phyloP scores from a whole-genome alignment of 2,113 vertebrate species.

The Syrmaticus mikado region DNA sequence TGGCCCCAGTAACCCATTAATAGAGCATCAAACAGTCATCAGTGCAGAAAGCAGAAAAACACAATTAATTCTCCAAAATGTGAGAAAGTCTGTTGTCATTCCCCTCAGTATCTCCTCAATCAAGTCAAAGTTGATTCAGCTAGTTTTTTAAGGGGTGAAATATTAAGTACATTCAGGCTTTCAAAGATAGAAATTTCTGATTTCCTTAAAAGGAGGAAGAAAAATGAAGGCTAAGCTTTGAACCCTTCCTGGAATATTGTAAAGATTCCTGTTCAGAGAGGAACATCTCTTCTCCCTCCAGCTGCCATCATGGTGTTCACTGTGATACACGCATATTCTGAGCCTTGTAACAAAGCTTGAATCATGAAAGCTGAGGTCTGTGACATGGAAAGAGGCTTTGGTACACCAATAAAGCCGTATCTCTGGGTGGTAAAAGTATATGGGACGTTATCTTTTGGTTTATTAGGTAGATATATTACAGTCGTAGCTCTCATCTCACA shows the following conservation, averaged over 20 bases:
- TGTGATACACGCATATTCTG: background rate
- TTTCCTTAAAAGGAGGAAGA: background rate
- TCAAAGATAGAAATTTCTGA: background rate
- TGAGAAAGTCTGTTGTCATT: conserved; percentile 4
- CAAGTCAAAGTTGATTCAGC: background rate
- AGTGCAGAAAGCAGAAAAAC: background rate
- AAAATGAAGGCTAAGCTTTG: background rate
- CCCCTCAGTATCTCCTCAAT: background rate
- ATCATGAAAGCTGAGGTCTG: background rate
- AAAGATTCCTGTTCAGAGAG: background rate
- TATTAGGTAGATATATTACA: conserved; percentile 11
- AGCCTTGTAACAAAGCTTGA: background rate
- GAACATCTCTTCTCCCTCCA: background rate
- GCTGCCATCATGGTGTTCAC: background rate
- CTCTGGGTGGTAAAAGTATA: background rate
- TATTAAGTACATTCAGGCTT: background rate
- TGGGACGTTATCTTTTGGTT: background rate
- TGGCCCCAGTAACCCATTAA: background rate
- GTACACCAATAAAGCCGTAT: background rate
- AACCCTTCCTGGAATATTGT: background rate
- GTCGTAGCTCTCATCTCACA: background rate
- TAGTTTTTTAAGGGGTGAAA: background rate
- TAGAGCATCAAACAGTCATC: background rate
- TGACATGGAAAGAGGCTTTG: background rate
- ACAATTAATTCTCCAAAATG: background rate